These are phyloP conservation scores for Pteromalus puparum DNA, from an alignment of 1,140 invertebrate species.

Conservation along the genomic window DNA sequence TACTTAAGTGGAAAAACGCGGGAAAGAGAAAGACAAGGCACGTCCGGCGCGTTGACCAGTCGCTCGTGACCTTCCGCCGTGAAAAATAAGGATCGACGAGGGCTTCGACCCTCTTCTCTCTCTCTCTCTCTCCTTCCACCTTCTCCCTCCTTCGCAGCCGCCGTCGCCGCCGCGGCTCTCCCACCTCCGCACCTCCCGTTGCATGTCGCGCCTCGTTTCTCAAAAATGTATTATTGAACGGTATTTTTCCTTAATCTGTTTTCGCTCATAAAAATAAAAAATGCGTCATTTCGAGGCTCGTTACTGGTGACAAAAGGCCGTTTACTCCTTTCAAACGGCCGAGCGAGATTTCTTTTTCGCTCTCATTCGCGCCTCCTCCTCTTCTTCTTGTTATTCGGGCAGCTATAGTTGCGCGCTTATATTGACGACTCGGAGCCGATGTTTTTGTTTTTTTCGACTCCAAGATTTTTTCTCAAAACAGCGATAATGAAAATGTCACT, in stretches of 20 bases:
- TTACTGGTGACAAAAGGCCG: constrained; percentile 47
- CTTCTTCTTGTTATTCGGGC: background rate
- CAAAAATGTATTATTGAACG: constrained; percentile 49
- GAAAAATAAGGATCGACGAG: constrained; percentile 51
- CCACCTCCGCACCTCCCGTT: background rate
- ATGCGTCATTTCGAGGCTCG: constrained; percentile 36
- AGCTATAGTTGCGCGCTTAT: background rate
- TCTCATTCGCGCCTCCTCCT: background rate
- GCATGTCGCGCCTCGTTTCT: constrained; percentile 28
- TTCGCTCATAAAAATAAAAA: constrained; percentile 50
- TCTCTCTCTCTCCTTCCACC: background rate
- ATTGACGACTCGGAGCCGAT: background rate
- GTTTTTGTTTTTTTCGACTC: background rate
- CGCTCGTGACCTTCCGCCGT: constrained; percentile 49
- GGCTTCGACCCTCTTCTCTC: constrained; percentile 43
- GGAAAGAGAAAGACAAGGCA: constrained; percentile 29
- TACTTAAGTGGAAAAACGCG: constrained; percentile 43
- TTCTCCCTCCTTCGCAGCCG: background rate
- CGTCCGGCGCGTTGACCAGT: constrained; percentile 46
- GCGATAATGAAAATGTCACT: constrained; percentile 33
- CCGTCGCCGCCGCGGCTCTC: background rate
- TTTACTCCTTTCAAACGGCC: constrained; percentile 31
- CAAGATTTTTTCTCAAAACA: constrained; percentile 19
- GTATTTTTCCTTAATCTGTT: constrained; percentile 48
- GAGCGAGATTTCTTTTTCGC: background rate